Evolutionary conservation across 2,113 vertebrate genomes (phyloP).

Genomic region (Ciconia maguari): DNA sequence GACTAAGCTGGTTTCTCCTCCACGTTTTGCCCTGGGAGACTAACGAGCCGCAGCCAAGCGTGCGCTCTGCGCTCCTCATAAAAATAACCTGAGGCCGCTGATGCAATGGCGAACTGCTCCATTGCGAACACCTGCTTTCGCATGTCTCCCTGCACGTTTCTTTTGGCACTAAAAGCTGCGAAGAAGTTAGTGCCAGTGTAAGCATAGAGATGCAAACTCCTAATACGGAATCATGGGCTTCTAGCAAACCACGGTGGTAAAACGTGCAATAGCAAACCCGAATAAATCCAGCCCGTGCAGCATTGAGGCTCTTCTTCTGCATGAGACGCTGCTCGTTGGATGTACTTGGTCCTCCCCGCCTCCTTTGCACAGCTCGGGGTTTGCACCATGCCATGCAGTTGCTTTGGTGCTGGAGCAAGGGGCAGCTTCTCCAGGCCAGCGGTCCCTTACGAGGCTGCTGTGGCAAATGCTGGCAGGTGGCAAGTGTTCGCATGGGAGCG

Average conservation of each 20-base stretch:
- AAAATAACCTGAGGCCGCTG: background rate
- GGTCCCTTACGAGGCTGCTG: background rate
- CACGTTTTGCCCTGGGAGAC: background rate
- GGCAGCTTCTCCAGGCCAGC: accelerated
- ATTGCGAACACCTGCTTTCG: background rate
- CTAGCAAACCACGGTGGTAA: background rate
- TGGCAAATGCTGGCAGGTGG: background rate
- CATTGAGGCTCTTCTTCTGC: background rate
- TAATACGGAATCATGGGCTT: background rate
- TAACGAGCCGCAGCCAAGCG: background rate
- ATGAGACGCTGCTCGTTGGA: background rate
- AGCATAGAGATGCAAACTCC: background rate
- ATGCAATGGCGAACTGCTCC: background rate
- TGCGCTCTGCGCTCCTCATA: background rate
- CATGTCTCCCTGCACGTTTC: background rate
- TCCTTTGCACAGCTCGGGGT: background rate
- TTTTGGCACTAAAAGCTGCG: background rate
- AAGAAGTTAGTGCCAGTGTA: background rate
- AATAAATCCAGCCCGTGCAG: background rate
- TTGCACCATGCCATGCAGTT: background rate
- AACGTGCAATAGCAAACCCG: background rate
- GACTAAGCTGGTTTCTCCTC: slow-evolving; percentile 25
- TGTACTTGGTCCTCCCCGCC: background rate
- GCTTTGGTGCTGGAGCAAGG: background rate
- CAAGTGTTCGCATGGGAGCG: accelerated